Base-by-base conservation (phyloP, 2,888 invertebrate species). In the Therioaphis trifolii region DNA sequence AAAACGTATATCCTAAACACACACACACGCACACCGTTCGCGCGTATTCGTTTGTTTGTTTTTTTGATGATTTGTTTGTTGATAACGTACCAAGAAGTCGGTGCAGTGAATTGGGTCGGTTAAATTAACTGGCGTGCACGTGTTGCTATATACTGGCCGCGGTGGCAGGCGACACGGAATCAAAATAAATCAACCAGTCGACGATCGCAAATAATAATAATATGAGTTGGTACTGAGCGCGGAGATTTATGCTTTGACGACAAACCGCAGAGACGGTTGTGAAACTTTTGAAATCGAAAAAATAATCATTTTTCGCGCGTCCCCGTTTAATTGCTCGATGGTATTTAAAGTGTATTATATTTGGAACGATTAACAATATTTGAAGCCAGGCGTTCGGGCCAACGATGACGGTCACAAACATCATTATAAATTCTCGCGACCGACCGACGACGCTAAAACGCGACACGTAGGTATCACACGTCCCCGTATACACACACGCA, bases 61-160 rank as follows among this genome's bases (percentile, higher is more conserved):
- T 52, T n/a, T 49, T 66, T 49, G 35, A 35, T 7, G 35, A 35
- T 35, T 35, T 35, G 35, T 5, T 66, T 77, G 61, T 77, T 77
- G 77, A 77, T 21, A 49, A 49, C 77, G 21, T 66, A 77, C 77
- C 77, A 77, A 66, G 29, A 66, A 35, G 29, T 4, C 21, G 15
- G 29, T 11, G 61, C 29, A 49, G 66, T 66, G 77, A 66, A 49
- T 49, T 66, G 66, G 77, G 77, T 66, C 77, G 77, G 77, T 66
- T 49, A 77, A 77, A 77, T 77, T 77, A 77, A 66, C 77, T 77
- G 49, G 66, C 49, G 63, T 29, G 63, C 77, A 29, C 46, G 63
- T 29, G 43, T 9, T 12, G 61, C 14, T 18, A 24, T 24, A 5
- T 24, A 11, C 18, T 18, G 61, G 1, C 18, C 58, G 40, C n/a